Evolutionary conservation across 2,888 invertebrate species (phyloP), one percentile per base, ranked within the genome.

Genomic region (Pandemis heparana): DNA sequence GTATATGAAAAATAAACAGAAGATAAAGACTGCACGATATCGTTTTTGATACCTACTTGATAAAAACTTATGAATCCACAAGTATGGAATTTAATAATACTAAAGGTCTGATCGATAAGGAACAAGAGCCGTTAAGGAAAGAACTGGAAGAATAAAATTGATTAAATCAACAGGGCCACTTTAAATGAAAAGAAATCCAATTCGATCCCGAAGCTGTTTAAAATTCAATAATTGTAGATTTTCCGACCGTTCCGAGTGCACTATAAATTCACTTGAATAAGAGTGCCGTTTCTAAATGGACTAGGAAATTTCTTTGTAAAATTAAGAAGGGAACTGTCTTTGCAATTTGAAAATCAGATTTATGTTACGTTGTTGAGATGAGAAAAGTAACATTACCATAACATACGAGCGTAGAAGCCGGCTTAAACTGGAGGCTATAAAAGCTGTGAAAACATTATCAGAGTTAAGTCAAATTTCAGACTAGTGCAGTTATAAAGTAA

Each of bases 221-320:
- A 68, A 65, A 69, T 70, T 74, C 65, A 65, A 69, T 74, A 70
- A 70, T 74, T 64, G 69, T 69, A 59, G 63, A 73, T 69, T 64
- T 74, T 70, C 65, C 65, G 60, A 65, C 48, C 68, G 66, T 56
- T 46, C 68, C 18, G 16, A 61, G 70, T 61, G 74, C 69, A 74
- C 64, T 70, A 65, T 74, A 64, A 74, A 70, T 70, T 61, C 69
- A 12, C 64, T 65, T 18, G 65, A 43, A 41, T 56, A 56, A 51
- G 18, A 74, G 43, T 64, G 65, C 68, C 39, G 48, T 64, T 73
- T 69, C 65, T 51, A 67, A 74, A 74, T 74, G 74, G 69, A 74
- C 74, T 70, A 64, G 59, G 53, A 64, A 59, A 69, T 72, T 72
- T 67, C 63, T 62, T 39, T 38, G 56, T 62, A 43, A 64, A 51